A percentile compares a stretch with the other conserved stretches of the same genome.
These are phyloP conservation scores for Apantesis nais DNA, from an alignment of 2,888 invertebrate species.

Conservation along the genomic window DNA sequence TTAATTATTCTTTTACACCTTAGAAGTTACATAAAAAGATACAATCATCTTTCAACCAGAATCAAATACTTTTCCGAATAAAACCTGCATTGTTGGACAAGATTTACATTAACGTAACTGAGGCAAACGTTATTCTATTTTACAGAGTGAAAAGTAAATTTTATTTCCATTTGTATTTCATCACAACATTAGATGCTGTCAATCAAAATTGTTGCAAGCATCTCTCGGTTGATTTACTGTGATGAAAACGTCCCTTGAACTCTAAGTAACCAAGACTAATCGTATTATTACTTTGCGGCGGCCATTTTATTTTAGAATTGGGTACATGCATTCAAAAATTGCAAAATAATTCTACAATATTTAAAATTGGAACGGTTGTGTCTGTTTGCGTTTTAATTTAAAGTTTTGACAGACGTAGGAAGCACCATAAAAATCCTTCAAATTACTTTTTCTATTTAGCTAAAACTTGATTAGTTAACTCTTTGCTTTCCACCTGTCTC, in stretches of 20 bases:
- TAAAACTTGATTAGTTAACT: not conserved
- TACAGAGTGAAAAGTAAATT: constrained; percentile 23
- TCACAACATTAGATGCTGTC: constrained; percentile 21
- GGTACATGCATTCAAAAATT: constrained; percentile 7
- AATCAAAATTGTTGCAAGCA: constrained; percentile 36
- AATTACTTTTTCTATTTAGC: not conserved
- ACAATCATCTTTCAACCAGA: not conserved
- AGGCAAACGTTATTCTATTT: constrained; percentile 2
- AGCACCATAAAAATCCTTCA: not conserved
- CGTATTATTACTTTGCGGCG: constrained; percentile 21
- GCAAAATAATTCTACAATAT: constrained; percentile 4
- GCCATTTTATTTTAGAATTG: constrained; percentile 16
- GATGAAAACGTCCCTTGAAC: constrained; percentile 41
- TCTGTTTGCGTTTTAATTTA: not conserved
- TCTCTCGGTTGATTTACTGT: constrained; percentile 42
- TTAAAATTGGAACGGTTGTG: constrained; percentile 8
- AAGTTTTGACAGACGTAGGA: not conserved
- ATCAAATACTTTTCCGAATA: too few relatives aligned
- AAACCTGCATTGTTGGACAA: not conserved
- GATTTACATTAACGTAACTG: not conserved
- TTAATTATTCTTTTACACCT: not conserved
- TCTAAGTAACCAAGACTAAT: constrained; percentile 42
- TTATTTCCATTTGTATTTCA: constrained; percentile 28
- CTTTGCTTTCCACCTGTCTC: not conserved
- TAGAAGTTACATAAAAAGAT: not conserved